These are phyloP conservation scores for Acrobasis repandana DNA, from an alignment of 2,888 invertebrate genomes.

Conservation along the genomic window DNA sequence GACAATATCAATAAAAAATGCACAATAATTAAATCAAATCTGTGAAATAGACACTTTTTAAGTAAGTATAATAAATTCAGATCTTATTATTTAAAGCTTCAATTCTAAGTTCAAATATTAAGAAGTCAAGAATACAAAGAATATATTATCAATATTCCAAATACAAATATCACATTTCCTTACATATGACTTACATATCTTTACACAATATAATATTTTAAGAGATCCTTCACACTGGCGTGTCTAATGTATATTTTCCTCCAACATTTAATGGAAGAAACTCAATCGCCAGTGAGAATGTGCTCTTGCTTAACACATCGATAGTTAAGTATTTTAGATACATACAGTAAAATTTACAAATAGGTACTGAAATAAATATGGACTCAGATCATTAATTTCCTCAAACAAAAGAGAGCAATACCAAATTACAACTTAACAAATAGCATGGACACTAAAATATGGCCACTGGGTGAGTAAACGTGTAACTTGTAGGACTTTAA, in stretches of 20 bases:
- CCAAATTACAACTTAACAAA: constrained; percentile 56
- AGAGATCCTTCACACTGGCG: constrained; percentile 25
- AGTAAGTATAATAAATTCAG: too few species aligned
- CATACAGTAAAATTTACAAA: constrained; percentile 65
- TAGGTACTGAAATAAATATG: constrained; percentile 51
- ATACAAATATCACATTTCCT: constrained; percentile 83
- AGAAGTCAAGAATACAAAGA: constrained; percentile 26
- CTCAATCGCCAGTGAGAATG: neutral
- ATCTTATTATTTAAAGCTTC: too few species aligned
- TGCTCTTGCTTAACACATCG: constrained; percentile 64
- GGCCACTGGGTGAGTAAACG: constrained; percentile 75
- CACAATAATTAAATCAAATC: too few species aligned
- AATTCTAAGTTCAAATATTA: too few species aligned
- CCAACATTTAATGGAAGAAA: neutral
- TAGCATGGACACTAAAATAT: constrained; percentile 65
- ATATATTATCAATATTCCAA: constrained; percentile 76
- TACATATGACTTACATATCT: constrained; percentile 69
- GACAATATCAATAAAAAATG: too few species aligned
- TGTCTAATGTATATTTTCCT: neutral
- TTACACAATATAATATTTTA: constrained; percentile 61
- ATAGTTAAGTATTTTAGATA: constrained; percentile 69
- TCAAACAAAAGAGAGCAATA: constrained; percentile 57
- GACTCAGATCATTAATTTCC: constrained; percentile 52
- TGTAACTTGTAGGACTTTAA: constrained; percentile 29
- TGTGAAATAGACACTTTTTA: too few species aligned